Evolutionary conservation across 2,797 vertebrate species (phyloP).

Genomic region (Setipinna tenuifilis): DNA sequence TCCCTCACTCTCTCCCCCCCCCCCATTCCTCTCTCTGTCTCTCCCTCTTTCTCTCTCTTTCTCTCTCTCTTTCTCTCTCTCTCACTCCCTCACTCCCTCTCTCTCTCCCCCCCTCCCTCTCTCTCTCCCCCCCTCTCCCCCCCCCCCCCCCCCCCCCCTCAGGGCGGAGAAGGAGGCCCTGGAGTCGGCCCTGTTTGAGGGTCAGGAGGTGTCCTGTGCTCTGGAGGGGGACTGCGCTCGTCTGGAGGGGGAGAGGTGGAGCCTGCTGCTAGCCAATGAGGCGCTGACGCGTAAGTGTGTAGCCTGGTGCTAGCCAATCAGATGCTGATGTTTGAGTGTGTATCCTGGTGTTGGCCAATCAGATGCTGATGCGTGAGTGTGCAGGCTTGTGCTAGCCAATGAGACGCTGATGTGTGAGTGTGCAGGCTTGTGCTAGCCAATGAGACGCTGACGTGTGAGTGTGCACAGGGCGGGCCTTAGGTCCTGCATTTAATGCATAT

Average conservation of each 20-base stretch:
- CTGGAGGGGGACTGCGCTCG: constrained; percentile 73
- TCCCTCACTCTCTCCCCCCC: too few relatives aligned
- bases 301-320: not conserved
- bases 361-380: too few relatives aligned
- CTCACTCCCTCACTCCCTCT: not conserved
- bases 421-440: too few relatives aligned
- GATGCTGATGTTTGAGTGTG: too few relatives aligned
- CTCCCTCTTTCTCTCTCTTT: too few relatives aligned
- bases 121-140: constrained; percentile 15
- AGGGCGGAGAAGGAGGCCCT: constrained; percentile 79
- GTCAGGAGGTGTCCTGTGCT: constrained; percentile 71
- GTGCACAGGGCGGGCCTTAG: too few relatives aligned
- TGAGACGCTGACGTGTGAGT: too few relatives aligned
- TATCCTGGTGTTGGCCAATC: too few relatives aligned
- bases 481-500: too few relatives aligned
- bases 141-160: constrained; percentile 45
- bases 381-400: too few relatives aligned
- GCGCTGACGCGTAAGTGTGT: constrained; percentile 80
- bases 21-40: too few relatives aligned
- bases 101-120: not conserved
- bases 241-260: constrained; percentile 72
- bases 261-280: constrained; percentile 70
- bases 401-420: too few relatives aligned
- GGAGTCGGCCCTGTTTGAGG: constrained; percentile 75
- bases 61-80: not conserved